phyloP scores from a whole-genome alignment of 2,113 vertebrate genomes.

The Pseudopipra pipra region DNA sequence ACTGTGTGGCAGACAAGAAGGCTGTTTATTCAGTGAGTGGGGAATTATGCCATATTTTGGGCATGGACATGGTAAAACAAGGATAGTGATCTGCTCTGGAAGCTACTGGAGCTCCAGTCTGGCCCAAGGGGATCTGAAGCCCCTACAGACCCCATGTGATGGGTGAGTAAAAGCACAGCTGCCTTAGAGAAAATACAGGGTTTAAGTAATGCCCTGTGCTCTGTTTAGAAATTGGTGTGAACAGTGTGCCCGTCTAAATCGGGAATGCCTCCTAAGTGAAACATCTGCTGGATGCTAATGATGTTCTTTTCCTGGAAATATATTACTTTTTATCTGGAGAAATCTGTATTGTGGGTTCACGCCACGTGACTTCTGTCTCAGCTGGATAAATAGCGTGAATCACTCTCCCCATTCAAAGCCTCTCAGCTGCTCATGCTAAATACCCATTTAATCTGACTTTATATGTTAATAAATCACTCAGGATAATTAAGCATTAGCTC shows the following conservation, averaged over 20 bases:
- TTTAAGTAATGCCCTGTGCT: neutral
- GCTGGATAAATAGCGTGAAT: conserved; percentile 56
- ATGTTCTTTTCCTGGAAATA: neutral
- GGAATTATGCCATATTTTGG: neutral
- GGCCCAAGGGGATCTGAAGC: neutral
- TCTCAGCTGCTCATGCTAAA: conserved; percentile 33
- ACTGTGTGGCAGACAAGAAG: neutral
- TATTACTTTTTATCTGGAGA: neutral
- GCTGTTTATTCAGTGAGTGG: neutral
- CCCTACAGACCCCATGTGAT: rapidly evolving
- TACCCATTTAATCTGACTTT: conserved; percentile 62
- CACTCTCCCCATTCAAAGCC: conserved; percentile 39
- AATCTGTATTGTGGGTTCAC: neutral
- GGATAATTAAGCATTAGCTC: conserved; percentile 46
- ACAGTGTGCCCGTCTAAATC: neutral
- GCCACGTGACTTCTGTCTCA: conserved; percentile 24
- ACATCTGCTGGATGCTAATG: neutral
- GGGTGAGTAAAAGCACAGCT: neutral
- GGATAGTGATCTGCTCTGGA: neutral
- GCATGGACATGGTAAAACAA: neutral
- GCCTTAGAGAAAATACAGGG: neutral
- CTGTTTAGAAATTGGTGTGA: neutral
- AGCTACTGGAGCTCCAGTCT: neutral
- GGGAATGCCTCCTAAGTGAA: neutral
- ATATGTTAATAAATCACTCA: conserved; percentile 65